Percentiles rank a stretch among this genome's conserved stretches.
Evolutionary conservation across 2,797 vertebrate genomes (phyloP).

Genomic region (Sebastes glaucus): DNA sequence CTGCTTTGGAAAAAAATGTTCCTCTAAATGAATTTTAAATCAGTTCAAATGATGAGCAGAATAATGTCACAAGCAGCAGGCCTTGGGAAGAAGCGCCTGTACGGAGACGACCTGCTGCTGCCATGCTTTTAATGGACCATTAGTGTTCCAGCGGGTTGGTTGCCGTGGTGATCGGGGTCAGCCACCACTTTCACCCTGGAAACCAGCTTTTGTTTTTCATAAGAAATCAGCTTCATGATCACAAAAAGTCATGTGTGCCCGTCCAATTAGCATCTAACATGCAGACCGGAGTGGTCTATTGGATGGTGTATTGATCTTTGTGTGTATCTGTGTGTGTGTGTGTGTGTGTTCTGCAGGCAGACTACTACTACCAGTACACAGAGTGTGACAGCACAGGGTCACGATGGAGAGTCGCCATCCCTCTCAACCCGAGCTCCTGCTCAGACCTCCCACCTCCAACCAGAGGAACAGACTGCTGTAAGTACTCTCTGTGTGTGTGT

Average conservation of each 20-base stretch:
- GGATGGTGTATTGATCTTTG: not conserved
- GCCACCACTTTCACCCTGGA: not conserved
- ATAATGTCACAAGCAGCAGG: constrained; percentile 5
- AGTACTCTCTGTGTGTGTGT: constrained; percentile 63
- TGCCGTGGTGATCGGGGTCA: constrained; percentile 51
- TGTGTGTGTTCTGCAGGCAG: constrained; percentile 83
- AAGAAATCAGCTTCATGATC: not conserved
- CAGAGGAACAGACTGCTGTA: constrained; percentile 97
- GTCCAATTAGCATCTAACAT: not conserved
- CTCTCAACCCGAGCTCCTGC: constrained; percentile 85
- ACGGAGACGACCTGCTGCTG: not conserved
- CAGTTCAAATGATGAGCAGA: not conserved
- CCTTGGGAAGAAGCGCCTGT: constrained; percentile 9
- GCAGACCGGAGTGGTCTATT: too few relatives aligned
- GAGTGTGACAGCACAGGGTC: constrained; percentile 96
- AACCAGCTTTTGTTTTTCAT: constrained; percentile 12
- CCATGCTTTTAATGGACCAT: constrained; percentile 52
- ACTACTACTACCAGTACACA: constrained; percentile 97
- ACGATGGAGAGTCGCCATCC: constrained; percentile 96
- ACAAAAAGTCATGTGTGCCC: too few relatives aligned
- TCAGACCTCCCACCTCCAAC: constrained; percentile 91
- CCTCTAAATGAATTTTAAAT: not conserved
- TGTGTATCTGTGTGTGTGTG: not conserved
- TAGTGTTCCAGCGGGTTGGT: constrained; percentile 32
- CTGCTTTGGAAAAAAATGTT: not conserved